These are phyloP conservation scores for Sylvietta virens DNA, from an alignment of 2,113 vertebrate genomes.

Conservation along the genomic window DNA sequence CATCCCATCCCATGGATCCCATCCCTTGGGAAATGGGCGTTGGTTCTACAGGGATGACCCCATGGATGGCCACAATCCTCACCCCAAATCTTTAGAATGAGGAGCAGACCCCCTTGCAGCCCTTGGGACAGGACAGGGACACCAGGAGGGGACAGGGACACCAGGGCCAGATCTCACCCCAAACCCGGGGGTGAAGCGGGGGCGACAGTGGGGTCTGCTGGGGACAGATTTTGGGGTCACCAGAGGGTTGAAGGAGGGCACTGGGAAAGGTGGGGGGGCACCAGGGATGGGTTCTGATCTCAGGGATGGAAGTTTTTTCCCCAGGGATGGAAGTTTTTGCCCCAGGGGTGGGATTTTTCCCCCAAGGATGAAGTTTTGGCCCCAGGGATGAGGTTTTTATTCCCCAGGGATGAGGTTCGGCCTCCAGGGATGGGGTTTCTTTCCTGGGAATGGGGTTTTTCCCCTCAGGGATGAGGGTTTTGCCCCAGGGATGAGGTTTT, in stretches of 20 bases:
- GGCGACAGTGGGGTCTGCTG: background rate
- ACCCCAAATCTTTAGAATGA: background rate
- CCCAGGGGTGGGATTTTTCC: background rate
- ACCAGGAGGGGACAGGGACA: background rate
- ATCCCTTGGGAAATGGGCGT: background rate
- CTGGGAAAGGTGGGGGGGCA: background rate
- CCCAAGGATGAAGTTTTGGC: background rate
- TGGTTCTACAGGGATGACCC: background rate
- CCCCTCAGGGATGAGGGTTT: no score
- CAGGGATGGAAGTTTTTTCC: background rate
- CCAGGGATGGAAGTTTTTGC: no score
- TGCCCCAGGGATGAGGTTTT: background rate
- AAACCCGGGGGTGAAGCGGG: background rate
- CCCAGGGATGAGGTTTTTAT: background rate
- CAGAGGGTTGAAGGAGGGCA: rapidly evolving
- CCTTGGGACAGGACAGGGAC: background rate
- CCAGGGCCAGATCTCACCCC: background rate
- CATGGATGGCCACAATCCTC: background rate
- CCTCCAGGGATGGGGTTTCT: background rate
- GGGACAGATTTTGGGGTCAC: background rate
- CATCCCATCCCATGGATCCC: background rate
- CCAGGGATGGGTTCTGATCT: background rate
- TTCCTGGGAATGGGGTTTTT: background rate
- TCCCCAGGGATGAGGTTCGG: background rate
- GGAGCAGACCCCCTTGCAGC: background rate